These are phyloP conservation scores for Saccopteryx bilineata DNA, from an alignment of 2,113 vertebrate genomes.

Conservation along the genomic window DNA sequence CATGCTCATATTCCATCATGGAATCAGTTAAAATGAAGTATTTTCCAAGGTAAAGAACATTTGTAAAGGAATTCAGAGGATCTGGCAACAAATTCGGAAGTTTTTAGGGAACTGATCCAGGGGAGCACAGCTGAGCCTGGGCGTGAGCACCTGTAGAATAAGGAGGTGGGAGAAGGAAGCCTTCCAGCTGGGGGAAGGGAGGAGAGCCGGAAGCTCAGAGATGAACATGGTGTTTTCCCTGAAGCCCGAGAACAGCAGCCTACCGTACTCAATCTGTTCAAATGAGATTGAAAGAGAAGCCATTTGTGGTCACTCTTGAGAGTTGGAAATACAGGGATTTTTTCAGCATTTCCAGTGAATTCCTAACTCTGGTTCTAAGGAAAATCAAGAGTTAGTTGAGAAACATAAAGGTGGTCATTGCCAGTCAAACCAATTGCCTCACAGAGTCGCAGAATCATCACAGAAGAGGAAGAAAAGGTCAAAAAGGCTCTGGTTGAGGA, in stretches of 20 bases:
- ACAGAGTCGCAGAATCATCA: constrained; percentile 3
- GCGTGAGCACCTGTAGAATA: background rate
- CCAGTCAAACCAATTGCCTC: background rate
- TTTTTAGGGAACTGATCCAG: background rate
- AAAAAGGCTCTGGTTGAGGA: background rate
- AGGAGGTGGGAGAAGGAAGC: background rate
- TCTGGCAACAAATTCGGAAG: background rate
- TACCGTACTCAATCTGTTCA: background rate
- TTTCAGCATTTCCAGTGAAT: background rate
- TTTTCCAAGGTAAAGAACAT: background rate
- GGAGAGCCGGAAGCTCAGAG: background rate
- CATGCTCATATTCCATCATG: background rate
- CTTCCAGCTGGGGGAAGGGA: accelerated
- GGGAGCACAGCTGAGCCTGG: background rate
- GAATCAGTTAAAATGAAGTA: background rate
- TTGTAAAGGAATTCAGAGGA: background rate
- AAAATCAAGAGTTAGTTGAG: background rate
- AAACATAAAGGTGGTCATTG: background rate
- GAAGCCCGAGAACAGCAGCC: background rate
- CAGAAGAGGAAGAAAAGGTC: background rate
- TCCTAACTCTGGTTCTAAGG: background rate
- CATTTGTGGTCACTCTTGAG: background rate
- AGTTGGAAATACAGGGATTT: background rate
- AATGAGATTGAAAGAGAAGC: background rate
- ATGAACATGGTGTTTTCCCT: background rate